phyloP scores from a whole-genome alignment of 2,797 vertebrate species.

The Acrocephalus scirpaceus region DNA sequence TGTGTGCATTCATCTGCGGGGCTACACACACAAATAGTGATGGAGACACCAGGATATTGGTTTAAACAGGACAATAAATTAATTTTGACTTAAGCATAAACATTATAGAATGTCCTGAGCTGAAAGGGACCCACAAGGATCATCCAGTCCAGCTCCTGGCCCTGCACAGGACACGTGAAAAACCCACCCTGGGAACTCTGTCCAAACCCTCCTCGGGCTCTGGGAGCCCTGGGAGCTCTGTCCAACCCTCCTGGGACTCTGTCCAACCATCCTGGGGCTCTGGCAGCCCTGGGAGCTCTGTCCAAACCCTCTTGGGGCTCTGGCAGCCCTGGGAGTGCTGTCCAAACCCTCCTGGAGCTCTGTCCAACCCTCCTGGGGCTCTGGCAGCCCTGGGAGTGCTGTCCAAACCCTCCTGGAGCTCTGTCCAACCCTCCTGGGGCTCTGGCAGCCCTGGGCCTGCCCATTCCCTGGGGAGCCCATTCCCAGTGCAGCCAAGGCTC shows the following conservation, averaged over 20 bases:
- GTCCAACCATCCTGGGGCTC: no score
- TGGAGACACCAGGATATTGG: no score
- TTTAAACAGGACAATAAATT: not conserved
- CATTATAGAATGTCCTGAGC: not conserved
- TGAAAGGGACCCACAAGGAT: not conserved
- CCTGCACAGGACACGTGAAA: no score
- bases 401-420: no score
- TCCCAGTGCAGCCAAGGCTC: not conserved
- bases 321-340: no score
- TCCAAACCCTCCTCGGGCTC: not conserved
- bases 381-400: no score
- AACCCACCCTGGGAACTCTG: rapidly evolving
- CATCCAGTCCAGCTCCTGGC: not conserved
- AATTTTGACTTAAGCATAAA: not conserved
- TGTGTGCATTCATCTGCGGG: not conserved
- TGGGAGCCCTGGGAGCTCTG: not conserved
- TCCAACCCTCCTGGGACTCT: no score
- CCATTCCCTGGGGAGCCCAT: not conserved
- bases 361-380: no score
- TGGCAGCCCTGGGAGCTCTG: no score
- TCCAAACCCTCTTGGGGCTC: no score
- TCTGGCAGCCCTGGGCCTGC: no score
- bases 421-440: not conserved
- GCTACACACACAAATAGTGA: not conserved
- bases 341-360: no score